Conservation (phyloP, 2,113 vertebrate species). For the Atlantisia rogersi region DNA sequence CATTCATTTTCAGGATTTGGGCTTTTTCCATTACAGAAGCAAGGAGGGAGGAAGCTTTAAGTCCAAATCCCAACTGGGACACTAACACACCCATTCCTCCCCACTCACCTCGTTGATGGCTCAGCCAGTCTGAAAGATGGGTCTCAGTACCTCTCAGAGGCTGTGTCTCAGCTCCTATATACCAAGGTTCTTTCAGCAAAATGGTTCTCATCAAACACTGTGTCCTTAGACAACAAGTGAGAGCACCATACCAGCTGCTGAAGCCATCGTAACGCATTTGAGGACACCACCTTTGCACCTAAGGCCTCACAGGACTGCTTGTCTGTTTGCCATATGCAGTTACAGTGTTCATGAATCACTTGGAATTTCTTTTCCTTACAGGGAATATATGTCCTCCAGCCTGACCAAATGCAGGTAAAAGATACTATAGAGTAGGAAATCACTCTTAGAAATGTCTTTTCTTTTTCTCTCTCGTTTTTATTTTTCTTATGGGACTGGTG, state of each 20-base stretch:
- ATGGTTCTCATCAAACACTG: neutral
- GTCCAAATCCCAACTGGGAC: neutral
- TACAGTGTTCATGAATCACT: constrained; percentile 25
- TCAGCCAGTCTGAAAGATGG: neutral
- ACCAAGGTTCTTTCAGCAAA: neutral
- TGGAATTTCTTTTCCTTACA: constrained; percentile 74
- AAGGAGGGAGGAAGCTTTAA: neutral
- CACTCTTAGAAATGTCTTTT: neutral
- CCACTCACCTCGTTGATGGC: neutral
- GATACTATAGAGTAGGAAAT: neutral
- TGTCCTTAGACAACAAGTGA: neutral
- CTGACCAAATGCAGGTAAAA: constrained; percentile 96
- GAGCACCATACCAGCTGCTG: neutral
- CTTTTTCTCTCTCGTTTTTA: neutral
- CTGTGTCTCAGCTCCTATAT: neutral
- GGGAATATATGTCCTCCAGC: constrained; percentile 87
- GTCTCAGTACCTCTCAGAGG: neutral
- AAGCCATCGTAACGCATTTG: neutral
- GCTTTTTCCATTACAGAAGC: neutral
- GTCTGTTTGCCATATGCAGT: neutral
- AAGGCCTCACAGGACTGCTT: neutral
- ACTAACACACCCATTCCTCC: neutral
- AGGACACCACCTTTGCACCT: neutral
- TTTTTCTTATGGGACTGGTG: neutral
- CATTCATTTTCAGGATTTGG: neutral